Conservation (phyloP, 2,888 invertebrate genomes). For the Cremastobaeus sp. region DNA sequence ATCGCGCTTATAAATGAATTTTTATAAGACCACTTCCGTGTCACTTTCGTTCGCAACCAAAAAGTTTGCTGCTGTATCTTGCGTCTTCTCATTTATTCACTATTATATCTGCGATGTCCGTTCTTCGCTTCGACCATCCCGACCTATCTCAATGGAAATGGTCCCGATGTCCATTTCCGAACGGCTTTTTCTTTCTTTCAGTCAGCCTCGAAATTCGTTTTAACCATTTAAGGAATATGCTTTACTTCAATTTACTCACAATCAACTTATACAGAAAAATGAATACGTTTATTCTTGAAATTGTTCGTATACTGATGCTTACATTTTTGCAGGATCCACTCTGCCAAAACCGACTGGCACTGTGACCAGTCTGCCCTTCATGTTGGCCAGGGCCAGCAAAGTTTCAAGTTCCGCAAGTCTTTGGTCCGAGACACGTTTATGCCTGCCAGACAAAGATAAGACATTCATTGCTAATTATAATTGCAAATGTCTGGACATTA, state of each 20-base stretch:
- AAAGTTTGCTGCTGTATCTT: slow-evolving; percentile 7
- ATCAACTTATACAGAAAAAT: too few relatives aligned
- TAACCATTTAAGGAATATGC: too few relatives aligned
- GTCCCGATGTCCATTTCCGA: too few relatives aligned
- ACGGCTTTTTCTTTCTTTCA: too few relatives aligned
- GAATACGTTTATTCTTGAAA: neutral
- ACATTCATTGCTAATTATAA: slow-evolving; percentile 46
- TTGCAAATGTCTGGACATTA: slow-evolving; percentile 62
- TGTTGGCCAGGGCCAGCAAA: slow-evolving; percentile 79
- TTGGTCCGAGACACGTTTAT: slow-evolving; percentile 81
- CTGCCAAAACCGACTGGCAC: slow-evolving; percentile 80
- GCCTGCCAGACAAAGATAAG: slow-evolving; percentile 72
- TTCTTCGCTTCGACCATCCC: slow-evolving; percentile 1
- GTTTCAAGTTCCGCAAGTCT: slow-evolving; percentile 82
- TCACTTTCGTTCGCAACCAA: slow-evolving; percentile 27
- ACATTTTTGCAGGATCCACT: slow-evolving; percentile 80
- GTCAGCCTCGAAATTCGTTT: neutral
- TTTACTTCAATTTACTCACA: too few relatives aligned
- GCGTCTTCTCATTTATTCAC: slow-evolving; percentile 25
- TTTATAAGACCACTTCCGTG: slow-evolving; percentile 7
- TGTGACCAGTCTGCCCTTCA: slow-evolving; percentile 79
- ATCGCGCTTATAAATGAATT: slow-evolving; percentile 8
- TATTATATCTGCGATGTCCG: slow-evolving; percentile 13
- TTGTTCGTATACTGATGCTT: slow-evolving; percentile 74
- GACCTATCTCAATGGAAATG: slow-evolving; percentile 34